These are phyloP conservation scores for Nestor notabilis DNA, from an alignment of 2,113 vertebrate species.

Conservation along the genomic window DNA sequence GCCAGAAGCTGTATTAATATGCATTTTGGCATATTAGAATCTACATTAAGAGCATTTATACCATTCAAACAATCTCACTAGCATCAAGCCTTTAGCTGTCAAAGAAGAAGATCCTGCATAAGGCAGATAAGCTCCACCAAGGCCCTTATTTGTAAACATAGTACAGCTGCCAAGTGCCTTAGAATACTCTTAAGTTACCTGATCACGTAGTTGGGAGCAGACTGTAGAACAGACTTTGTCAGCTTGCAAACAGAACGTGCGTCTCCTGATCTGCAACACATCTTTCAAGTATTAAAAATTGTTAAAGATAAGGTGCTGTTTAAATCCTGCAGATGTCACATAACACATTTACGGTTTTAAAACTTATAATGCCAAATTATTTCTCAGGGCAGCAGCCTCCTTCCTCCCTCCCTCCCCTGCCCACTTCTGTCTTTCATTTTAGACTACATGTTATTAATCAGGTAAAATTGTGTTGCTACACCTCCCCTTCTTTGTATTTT, in stretches of 20 bases:
- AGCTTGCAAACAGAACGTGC: slow-evolving; percentile 2
- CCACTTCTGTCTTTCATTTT: background rate
- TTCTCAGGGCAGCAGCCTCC: background rate
- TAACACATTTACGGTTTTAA: background rate
- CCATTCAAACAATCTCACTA: background rate
- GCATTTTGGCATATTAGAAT: slow-evolving; percentile 1
- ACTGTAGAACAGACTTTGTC: slow-evolving; percentile 51
- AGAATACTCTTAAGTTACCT: slow-evolving; percentile 42
- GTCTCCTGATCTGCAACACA: slow-evolving; percentile 4
- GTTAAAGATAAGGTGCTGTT: slow-evolving; percentile 16
- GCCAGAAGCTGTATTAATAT: background rate
- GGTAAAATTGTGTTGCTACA: background rate
- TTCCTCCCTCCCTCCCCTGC: background rate
- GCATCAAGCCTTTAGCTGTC: slow-evolving; percentile 27
- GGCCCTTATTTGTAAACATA: slow-evolving; percentile 59
- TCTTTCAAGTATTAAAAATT: slow-evolving; percentile 31
- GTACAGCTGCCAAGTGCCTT: slow-evolving; percentile 50
- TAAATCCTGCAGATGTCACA: background rate
- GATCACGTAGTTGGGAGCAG: slow-evolving; percentile 56
- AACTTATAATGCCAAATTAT: background rate
- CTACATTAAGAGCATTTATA: slow-evolving; percentile 13
- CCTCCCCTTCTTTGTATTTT: background rate
- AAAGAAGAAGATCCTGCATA: slow-evolving; percentile 28
- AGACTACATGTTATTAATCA: background rate
- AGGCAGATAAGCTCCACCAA: slow-evolving; percentile 53